Conservation (phyloP, 2,888 invertebrate species). For the Gastrophysa polygoni region DNA sequence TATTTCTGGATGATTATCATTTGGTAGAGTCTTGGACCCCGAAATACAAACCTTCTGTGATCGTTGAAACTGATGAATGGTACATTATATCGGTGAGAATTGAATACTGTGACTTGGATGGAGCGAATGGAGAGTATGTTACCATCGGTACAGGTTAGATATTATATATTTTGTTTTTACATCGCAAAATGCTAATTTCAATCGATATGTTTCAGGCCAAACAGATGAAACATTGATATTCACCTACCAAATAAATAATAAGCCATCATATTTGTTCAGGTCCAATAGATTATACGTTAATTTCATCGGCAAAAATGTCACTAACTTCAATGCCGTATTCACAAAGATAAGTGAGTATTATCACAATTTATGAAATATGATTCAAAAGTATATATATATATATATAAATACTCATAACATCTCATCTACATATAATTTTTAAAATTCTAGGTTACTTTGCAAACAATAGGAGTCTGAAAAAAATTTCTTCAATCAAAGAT, state of each 20-base stretch:
- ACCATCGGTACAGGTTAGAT: constrained; percentile 7
- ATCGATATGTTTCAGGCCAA: constrained; percentile 22
- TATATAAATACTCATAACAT: no score
- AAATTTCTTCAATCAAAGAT: no score
- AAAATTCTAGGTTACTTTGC: no score
- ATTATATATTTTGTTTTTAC: neutral
- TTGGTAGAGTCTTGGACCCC: neutral
- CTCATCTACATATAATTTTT: no score
- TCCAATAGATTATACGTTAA: constrained; percentile 25
- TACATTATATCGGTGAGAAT: constrained; percentile 28
- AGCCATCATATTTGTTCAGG: constrained; percentile 34
- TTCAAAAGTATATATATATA: no score
- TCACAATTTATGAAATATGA: no score
- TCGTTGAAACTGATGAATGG: constrained; percentile 19
- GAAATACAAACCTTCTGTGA: neutral
- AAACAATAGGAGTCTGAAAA: no score
- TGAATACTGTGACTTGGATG: constrained; percentile 19
- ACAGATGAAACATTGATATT: constrained; percentile 26
- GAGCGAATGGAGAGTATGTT: constrained; percentile 22
- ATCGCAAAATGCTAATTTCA: neutral
- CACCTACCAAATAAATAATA: constrained; percentile 23
- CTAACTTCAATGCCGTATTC: constrained; percentile 31
- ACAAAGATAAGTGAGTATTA: constrained; percentile 34
- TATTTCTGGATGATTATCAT: neutral
- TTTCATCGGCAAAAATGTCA: constrained; percentile 26